Conservation (phyloP, 1,140 invertebrate species). For the Leptestheria dahalacensis region DNA sequence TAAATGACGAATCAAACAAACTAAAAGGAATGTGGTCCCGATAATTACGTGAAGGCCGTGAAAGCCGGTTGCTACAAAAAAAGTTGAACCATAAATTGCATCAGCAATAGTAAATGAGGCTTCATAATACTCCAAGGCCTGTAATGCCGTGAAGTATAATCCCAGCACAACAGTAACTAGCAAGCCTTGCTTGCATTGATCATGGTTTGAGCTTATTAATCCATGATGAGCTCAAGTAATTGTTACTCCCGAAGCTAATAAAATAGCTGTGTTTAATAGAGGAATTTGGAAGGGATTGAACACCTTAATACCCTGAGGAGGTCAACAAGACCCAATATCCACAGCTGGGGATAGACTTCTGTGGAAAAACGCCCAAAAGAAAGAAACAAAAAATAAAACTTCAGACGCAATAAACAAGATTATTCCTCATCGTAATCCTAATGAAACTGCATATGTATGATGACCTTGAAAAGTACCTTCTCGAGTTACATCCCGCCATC, state of each 20-base stretch:
- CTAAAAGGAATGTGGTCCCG: conserved; percentile 43
- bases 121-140: conserved; percentile 29
- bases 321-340: conserved; percentile 42
- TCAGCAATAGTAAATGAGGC: conserved; percentile 38
- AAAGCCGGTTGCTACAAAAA: conserved; percentile 55
- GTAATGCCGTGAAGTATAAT: conserved; percentile 33
- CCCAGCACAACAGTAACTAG: conserved; percentile 38
- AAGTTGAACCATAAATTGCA: conserved; percentile 45
- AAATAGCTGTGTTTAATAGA: conserved; percentile 42
- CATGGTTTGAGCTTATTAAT: conserved; percentile 34
- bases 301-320: conserved; percentile 35
- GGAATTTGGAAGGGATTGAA: conserved; percentile 46
- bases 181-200: conserved; percentile 30
- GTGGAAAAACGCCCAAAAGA: conserved; percentile 50
- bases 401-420: conserved; percentile 46
- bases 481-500: conserved; percentile 38
- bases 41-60: conserved; percentile 55
- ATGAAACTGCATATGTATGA: conserved; percentile 27
- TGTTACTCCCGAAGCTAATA: conserved; percentile 37
- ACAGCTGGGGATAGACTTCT: conserved; percentile 39
- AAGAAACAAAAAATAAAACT: conserved; percentile 42
- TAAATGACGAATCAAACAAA: conserved; percentile 36
- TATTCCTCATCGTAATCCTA: conserved; percentile 39
- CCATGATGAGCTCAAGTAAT: conserved; percentile 40
- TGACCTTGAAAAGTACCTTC: conserved; percentile 33